These are phyloP conservation scores for Psix sp. DNA, from an alignment of 1,140 invertebrate species.

Conservation along the genomic window DNA sequence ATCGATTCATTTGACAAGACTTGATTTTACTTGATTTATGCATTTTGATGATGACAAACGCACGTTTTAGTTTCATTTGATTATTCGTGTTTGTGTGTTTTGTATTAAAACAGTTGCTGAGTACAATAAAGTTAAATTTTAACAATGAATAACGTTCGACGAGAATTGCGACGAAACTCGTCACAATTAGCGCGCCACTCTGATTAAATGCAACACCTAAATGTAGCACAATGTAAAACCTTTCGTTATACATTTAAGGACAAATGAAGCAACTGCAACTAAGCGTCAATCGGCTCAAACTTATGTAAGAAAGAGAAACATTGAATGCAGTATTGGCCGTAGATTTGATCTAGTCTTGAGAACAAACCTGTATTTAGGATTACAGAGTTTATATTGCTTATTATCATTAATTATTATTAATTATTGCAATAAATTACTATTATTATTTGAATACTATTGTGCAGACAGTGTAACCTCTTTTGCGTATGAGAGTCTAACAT, in stretches of 20 bases:
- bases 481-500: too few relatives aligned
- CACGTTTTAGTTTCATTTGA: background rate
- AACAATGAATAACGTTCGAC: slow-evolving; percentile 9
- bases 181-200: slow-evolving; percentile 35
- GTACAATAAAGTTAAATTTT: slow-evolving; percentile 7
- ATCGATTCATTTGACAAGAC: slow-evolving; percentile 16
- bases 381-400: slow-evolving; percentile 67
- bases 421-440: slow-evolving; percentile 67
- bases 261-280: slow-evolving; percentile 22
- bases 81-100: slow-evolving; percentile 19
- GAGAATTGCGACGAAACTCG: slow-evolving; percentile 29
- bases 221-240: slow-evolving; percentile 40
- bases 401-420: slow-evolving; percentile 29
- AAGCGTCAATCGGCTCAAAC: slow-evolving; percentile 49
- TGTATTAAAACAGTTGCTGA: slow-evolving; percentile 10
- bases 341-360: slow-evolving; percentile 72
- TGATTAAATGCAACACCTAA: slow-evolving; percentile 25
- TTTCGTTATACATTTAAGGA: slow-evolving; percentile 32
- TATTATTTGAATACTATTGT: slow-evolving; percentile 54
- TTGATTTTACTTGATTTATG: slow-evolving; percentile 26
- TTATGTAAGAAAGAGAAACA: slow-evolving; percentile 42
- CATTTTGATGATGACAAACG: slow-evolving; percentile 28
- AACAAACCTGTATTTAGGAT: slow-evolving; percentile 72
- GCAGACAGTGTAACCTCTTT: too few relatives aligned
- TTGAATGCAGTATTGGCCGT: slow-evolving; percentile 57